These are phyloP conservation scores for Anas acuta DNA, from an alignment of 2,797 vertebrate genomes.

Conservation along the genomic window DNA sequence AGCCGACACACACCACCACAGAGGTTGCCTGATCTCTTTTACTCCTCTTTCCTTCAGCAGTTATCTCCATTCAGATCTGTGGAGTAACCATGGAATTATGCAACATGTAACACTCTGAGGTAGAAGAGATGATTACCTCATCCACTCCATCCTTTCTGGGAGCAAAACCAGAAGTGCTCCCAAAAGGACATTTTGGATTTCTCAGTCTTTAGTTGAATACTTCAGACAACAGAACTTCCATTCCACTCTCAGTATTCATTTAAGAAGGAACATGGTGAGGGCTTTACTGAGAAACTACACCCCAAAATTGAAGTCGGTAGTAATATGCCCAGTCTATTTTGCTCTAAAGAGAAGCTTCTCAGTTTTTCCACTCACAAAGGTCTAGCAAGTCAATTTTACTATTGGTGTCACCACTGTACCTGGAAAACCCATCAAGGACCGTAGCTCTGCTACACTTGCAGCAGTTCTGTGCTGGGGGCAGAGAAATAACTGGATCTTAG, in stretches of 20 bases:
- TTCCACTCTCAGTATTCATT: neutral
- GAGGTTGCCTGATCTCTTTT: neutral
- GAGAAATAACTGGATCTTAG: neutral
- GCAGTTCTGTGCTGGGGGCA: neutral
- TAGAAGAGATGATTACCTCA: conserved; percentile 19
- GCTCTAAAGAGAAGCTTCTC: neutral
- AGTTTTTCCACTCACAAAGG: neutral
- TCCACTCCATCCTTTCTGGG: neutral
- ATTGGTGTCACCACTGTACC: neutral
- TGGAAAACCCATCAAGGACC: neutral
- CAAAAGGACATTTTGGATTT: neutral
- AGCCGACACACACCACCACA: neutral
- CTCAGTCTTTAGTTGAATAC: neutral
- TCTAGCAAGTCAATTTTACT: neutral
- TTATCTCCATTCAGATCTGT: conserved; percentile 17
- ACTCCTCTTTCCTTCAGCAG: neutral
- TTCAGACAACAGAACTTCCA: neutral
- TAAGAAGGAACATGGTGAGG: neutral
- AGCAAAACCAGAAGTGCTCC: neutral
- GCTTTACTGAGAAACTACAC: neutral
- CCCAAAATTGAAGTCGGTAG: neutral
- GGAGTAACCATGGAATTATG: conserved; percentile 39
- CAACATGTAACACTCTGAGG: neutral
- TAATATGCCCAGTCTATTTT: neutral
- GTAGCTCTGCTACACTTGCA: neutral